A percentile compares a stretch with the other conserved stretches of the same genome.
These are phyloP conservation scores for Drosophila yakuba DNA, from an alignment of 1,140 invertebrate species.

Conservation along the genomic window DNA sequence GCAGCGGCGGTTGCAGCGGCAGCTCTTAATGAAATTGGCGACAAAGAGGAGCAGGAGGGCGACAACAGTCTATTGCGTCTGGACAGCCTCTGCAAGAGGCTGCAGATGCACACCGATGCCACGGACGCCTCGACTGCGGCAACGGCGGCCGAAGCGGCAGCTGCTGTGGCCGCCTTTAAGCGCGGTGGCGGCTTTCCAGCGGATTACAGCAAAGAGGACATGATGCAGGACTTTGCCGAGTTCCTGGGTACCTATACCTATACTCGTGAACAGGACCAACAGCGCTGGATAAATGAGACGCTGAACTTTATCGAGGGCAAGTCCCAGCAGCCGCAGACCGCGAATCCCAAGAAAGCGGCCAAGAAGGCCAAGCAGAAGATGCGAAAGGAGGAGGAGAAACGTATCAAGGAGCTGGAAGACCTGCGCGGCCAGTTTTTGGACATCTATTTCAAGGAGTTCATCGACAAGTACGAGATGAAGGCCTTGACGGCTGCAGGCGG, in stretches of 20 bases:
- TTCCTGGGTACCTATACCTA: slow-evolving; percentile 73
- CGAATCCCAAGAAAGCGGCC: slow-evolving; percentile 80
- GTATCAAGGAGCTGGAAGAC: slow-evolving; percentile 78
- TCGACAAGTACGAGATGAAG: slow-evolving; percentile 78
- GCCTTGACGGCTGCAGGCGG: slow-evolving; percentile 65
- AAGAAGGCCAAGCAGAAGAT: slow-evolving; percentile 83
- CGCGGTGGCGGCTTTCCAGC: slow-evolving; percentile 29
- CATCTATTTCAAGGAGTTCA: slow-evolving; percentile 83
- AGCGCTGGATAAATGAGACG: slow-evolving; percentile 81
- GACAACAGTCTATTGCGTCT: slow-evolving; percentile 73
- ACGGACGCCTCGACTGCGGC: slow-evolving; percentile 19
- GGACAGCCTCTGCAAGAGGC: slow-evolving; percentile 76
- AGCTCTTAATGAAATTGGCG: slow-evolving; percentile 51
- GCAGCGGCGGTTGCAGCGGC: slow-evolving; percentile 48
- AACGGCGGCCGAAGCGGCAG: slow-evolving; percentile 32
- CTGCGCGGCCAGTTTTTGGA: slow-evolving; percentile 78
- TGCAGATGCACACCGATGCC: slow-evolving; percentile 70
- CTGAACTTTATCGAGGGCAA: slow-evolving; percentile 82
- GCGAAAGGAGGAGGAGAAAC: slow-evolving; percentile 82
- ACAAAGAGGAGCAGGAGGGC: slow-evolving; percentile 47
- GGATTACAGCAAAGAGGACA: slow-evolving; percentile 70
- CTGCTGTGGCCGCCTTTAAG: slow-evolving; percentile 34
- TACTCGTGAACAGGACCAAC: slow-evolving; percentile 60
- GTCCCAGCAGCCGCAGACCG: slow-evolving; percentile 71
- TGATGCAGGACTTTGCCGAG: slow-evolving; percentile 79